Evolutionary conservation across 2,113 vertebrate species (phyloP), one percentile per base, ranked within the genome.

Genomic region (Dromiciops gliroides): DNA sequence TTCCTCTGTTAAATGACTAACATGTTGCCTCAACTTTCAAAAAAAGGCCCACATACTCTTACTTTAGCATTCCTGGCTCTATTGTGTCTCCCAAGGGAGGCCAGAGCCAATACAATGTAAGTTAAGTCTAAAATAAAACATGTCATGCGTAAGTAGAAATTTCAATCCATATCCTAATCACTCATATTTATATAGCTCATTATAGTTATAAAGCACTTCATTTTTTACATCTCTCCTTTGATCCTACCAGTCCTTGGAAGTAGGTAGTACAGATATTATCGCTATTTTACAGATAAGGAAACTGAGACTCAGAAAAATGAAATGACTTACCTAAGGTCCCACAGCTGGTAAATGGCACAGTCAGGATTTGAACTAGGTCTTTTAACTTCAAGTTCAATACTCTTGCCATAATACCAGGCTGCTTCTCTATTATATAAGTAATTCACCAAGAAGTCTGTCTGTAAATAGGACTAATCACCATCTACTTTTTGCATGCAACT

Each of bases 1-100:
- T 91, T 83, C 91, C 83, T 75, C 90, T 92, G 94, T 95, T 96
- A 96, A 90, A 28, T 3, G 5, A 48, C 95, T 95, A 91, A 93
- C 93, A 95, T 83, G 51, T 49, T 89, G 89, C 89, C 19, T 44
- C 1, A 8, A 44, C 67, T 44, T 83, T 83, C 67, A 83, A 44
- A 83, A n/a, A 7, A 83, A 44, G n/a, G 0, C 19, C 67, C n/a
- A 83, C 28, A 28, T 56, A 28, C 53, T 56, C 26, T 83, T 44
- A 83, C 19, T 44, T 44, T 83, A 83, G 19, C 23, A 7, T 19
- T 83, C n/a, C n/a, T n/a, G 44, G 7, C n/a, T 83, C 67, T 83
- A 37, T 14, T 28, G 26, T 56, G 11, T 56, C 53, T 56, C 53
- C 60, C 60, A 75, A n/a, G 60, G 31, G 37, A 75, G 16, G 12